Evolutionary conservation across 1,140 invertebrate species (phyloP), one percentile per base, ranked within the genome.

Genomic region (Melitaea cinxia): DNA sequence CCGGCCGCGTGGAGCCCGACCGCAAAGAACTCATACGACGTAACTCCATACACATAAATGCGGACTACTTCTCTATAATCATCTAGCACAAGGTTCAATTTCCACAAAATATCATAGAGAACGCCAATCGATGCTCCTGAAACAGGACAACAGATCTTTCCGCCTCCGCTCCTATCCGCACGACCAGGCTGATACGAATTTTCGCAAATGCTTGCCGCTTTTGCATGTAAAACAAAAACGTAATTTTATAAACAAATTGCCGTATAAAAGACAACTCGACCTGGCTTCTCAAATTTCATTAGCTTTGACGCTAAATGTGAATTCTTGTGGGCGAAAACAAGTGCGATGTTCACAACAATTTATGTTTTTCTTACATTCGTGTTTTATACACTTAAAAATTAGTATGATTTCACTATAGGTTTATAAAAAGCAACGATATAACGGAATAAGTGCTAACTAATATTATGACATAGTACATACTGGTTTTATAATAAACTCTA

Each of bases 81-180:
- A 14, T 23, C 23, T 7, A 3, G 4, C 17, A 45, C 45, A 86
- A 69, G 56, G 73, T 17, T 35, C 50, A 66, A 49, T 72, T 60
- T 85, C 67, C 53, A 5, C 5, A 37, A 50, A 0, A n/a, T 14
- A 1, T 0, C 49, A 37, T 4, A 30, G 54, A 76, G 61, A 77
- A 76, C 77, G 71, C 81, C 80, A 89, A 89, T 89, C 86, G 86
- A 89, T 89, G 84, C 78, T 81, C 80, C 79, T 82, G 83, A 68
- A 85, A 85, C 83, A 86, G 83, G 82, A 87, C 83, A 84, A 82
- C 79, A 85, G 75, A 85, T 82, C 83, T 81, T 82, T 85, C 80
- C 83, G 86, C 82, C 84, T 83, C 79, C 83, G 78, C 79, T 83
- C 72, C 81, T 78, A 76, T 78, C 74, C 74, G 61, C 73, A 73